These are phyloP conservation scores for Tachystola acroxantha DNA, from an alignment of 2,888 invertebrate genomes.

Conservation along the genomic window DNA sequence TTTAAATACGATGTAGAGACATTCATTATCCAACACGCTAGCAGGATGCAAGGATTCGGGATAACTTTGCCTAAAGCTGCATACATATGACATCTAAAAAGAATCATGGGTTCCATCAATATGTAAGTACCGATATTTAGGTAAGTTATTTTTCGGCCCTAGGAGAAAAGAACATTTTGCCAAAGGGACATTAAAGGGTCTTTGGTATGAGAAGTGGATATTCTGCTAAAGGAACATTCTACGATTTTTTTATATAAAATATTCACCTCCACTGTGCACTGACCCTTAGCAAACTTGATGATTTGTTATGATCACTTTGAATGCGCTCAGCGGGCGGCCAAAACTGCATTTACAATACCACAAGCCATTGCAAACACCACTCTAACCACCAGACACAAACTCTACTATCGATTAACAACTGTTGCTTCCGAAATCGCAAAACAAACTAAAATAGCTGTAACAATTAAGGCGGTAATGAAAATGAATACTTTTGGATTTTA, in stretches of 20 bases:
- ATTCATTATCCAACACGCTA: conserved; percentile 19
- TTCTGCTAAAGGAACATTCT: no score
- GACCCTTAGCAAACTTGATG: conserved; percentile 43
- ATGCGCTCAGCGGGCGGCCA: conserved; percentile 61
- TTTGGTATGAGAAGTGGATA: no score
- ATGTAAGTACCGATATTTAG: no score
- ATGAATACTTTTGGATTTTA: conserved; percentile 17
- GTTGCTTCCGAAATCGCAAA: conserved; percentile 48
- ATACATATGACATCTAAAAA: no score
- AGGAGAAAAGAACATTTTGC: no score
- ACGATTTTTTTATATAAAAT: no score
- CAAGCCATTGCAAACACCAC: conserved; percentile 31
- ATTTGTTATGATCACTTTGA: conserved; percentile 70
- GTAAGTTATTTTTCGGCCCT: no score
- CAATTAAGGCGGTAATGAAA: conserved; percentile 67
- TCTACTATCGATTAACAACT: conserved; percentile 22
- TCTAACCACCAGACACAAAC: conserved; percentile 25
- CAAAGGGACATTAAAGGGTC: no score
- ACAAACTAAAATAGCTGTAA: conserved; percentile 63
- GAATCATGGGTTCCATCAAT: no score
- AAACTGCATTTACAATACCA: conserved; percentile 51
- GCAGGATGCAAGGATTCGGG: background rate
- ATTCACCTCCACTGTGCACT: conserved; percentile 30
- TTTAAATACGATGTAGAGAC: conserved; percentile 26
- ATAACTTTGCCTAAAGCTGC: conserved; percentile 21